Percentiles rank a stretch among this genome's conserved stretches.
Evolutionary conservation across 2,113 vertebrate genomes (phyloP).

Genomic region (Bothrops jararaca): DNA sequence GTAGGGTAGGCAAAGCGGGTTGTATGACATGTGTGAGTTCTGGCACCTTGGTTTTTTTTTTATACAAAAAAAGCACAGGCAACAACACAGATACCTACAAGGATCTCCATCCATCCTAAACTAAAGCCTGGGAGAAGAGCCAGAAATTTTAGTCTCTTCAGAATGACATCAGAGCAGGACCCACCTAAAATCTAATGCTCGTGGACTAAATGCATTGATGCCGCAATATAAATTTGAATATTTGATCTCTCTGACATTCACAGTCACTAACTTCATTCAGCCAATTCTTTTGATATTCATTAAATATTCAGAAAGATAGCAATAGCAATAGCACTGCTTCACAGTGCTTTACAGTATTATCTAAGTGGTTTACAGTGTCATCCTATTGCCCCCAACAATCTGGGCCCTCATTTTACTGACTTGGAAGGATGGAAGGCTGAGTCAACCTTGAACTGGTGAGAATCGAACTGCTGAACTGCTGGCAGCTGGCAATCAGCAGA

Average conservation of each 20-base stretch:
- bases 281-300: neutral
- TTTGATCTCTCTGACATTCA: neutral
- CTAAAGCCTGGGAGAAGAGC: neutral
- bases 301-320: neutral
- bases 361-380: too few relatives aligned
- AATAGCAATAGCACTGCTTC: too few relatives aligned
- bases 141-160: neutral
- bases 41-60: too few relatives aligned
- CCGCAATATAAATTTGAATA: fast-evolving
- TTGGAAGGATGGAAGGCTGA: neutral
- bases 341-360: too few relatives aligned
- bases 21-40: too few relatives aligned
- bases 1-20: too few relatives aligned
- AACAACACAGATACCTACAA: neutral
- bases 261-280: neutral
- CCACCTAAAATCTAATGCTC: neutral
- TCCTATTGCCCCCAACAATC: too few relatives aligned
- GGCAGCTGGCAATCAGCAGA: neutral
- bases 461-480: neutral
- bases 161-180: neutral
- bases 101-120: neutral
- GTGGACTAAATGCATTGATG: neutral
- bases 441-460: neutral
- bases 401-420: too few relatives aligned
- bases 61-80: too few relatives aligned